Evolutionary conservation across 2,113 vertebrate species (phyloP), one percentile per base, ranked within the genome.

Genomic region (Poicephalus meyeri): DNA sequence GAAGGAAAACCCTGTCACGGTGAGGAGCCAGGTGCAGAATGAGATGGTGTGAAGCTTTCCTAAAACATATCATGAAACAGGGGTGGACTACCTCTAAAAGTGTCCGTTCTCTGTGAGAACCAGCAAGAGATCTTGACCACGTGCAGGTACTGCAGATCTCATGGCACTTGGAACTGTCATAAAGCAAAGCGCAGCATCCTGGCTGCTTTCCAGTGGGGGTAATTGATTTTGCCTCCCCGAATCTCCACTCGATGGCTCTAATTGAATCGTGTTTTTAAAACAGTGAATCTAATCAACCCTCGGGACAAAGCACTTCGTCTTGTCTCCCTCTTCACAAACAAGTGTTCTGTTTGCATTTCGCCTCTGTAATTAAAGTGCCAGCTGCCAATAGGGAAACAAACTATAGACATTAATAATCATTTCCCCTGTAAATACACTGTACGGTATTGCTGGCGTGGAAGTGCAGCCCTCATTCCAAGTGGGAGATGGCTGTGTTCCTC

Each of bases 331-430:
- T 87, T 66, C 55, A 91, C 65, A 89, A 71, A 72, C 79, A 69
- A 95, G 79, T 55, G 78, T 66, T 79, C 91, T 78, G 50, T 81
- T 92, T 83, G 47, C 53, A 23, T 95, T 82, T 86, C 84, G 46
- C 47, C 33, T 63, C 65, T 35, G 46, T 83, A 87, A 89, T 92
- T 94, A 50, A 92, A 91, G 41, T 66, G 11, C 47, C 77, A 87
- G 72, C 65, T 88, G 84, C 65, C 61, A 89, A 81, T 23, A 83
- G n/a, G 78, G 69, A 78, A 80, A 49, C 5, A 2, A 92, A 80
- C 46, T 46, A 53, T 53, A 89, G 55, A 81, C 73, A 78, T 91
- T 84, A 84, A 78, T 83, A 56, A 80, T 80, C 39, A 73, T 73
- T 96, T 86, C 46, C 39, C n/a, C 46, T 64, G 28, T 58, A 86